phyloP scores from a whole-genome alignment of 1,140 invertebrate genomes.

The Sogatella furcifera region DNA sequence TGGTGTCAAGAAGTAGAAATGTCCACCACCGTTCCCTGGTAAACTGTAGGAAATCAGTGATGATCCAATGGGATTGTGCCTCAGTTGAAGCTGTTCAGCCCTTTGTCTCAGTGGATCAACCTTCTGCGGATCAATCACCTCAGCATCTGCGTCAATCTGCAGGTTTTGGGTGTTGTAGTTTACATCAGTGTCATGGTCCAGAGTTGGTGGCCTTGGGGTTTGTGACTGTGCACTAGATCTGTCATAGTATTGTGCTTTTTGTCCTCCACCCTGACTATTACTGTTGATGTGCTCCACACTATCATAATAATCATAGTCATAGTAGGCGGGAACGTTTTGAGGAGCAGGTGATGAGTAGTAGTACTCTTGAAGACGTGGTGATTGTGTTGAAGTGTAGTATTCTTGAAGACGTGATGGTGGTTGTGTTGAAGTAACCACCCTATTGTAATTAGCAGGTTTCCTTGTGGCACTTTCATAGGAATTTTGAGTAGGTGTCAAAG shows the following conservation, averaged over 20 bases:
- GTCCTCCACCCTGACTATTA: too few species aligned
- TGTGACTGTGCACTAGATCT: conserved; percentile 11
- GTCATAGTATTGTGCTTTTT: conserved; percentile 6
- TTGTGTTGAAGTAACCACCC: too few species aligned
- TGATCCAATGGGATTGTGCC: conserved; percentile 4
- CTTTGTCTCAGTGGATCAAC: background rate
- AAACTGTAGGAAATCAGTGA: conserved; percentile 41
- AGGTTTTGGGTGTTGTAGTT: conserved; percentile 41
- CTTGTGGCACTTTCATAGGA: conserved; percentile 22
- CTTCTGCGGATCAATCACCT: conserved; percentile 31
- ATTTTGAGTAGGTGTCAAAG: conserved; percentile 37
- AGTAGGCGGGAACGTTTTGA: too few species aligned
- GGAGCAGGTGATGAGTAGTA: too few species aligned
- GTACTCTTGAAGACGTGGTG: too few species aligned
- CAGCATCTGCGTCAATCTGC: conserved; percentile 41
- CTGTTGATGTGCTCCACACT: too few species aligned
- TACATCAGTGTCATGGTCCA: conserved; percentile 35
- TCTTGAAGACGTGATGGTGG: too few species aligned
- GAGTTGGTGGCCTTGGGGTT: conserved; percentile 26
- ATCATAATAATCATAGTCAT: too few species aligned
- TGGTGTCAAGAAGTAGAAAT: conserved; percentile 66
- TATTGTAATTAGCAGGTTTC: too few species aligned
- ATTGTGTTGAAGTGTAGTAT: too few species aligned
- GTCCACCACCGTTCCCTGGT: conserved; percentile 52
- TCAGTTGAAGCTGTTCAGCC: background rate